Conservation (phyloP, 2,797 vertebrate species). For the Helarctos malayanus region DNA sequence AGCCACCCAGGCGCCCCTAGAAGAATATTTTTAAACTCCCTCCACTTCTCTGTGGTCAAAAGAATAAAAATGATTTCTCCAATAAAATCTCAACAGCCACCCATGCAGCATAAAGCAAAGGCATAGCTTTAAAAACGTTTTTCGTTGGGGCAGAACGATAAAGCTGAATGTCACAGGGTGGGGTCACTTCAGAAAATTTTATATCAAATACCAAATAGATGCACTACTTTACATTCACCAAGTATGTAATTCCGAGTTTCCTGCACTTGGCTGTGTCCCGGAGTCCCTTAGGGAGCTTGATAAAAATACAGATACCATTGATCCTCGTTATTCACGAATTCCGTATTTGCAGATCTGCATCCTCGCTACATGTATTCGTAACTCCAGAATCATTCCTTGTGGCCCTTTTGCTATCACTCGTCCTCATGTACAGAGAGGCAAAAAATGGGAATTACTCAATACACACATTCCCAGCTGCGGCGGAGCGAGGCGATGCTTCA, state of each 20-base stretch:
- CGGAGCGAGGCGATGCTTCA: not conserved
- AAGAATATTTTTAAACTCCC: not conserved
- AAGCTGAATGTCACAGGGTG: not conserved
- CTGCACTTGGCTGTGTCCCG: not conserved
- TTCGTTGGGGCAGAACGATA: not conserved
- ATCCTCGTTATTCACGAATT: not conserved
- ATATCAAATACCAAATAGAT: not conserved
- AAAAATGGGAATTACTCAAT: not conserved
- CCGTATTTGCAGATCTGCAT: not conserved
- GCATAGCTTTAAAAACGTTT: not conserved
- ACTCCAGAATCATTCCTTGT: not conserved
- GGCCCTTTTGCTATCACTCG: not conserved
- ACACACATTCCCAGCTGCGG: not conserved
- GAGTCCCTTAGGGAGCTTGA: not conserved
- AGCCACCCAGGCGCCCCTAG: not conserved
- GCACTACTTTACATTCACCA: not conserved
- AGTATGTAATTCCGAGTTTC: not conserved
- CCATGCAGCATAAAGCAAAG: not conserved
- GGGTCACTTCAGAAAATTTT: not conserved
- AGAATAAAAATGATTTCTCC: slow-evolving; percentile 30
- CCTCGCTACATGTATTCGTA: not conserved
- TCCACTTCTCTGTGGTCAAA: not conserved
- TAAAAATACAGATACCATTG: not conserved
- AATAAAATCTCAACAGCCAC: not conserved
- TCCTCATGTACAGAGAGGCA: not conserved